Base-by-base conservation (phyloP, 2,888 invertebrate species). In the Nesidiocoris tenuis region DNA sequence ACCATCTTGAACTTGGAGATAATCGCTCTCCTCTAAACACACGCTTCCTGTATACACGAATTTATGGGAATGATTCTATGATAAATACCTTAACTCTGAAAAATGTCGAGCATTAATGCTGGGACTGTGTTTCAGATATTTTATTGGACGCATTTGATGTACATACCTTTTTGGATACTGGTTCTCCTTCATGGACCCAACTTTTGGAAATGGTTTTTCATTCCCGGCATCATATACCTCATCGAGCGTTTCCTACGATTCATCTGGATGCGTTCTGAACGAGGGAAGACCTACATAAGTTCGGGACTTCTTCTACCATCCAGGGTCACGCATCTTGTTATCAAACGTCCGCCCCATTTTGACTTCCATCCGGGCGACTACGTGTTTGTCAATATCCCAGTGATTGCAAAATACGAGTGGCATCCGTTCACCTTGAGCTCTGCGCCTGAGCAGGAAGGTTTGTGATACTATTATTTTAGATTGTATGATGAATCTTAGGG, bases 351-450 rank as follows among this genome's bases (percentile, higher is more conserved):
- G 0, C 85, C 89, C 0, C 90, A 92, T 82, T 95, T 97, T 82
- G 89, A 91, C 82, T 97, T 93, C 84, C 91, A 91, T 82, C 94
- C 97, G 0, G 97, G 97, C 0, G 97, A 97, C 85, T 97, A 96
- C 83, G 90, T 96, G 55, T 97, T 95, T 82, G 91, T 96, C 0
- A 94, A 95, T 82, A 91, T 98, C 71, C 97, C 97, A 0, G 90
- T 90, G 3, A 95, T 97, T 77, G 96, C 97, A 0, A 89, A 90
- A 76, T 94, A 94, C 82, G 97, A 98, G 84, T 97, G 96, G 96
- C 97, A 97, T 87, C 96, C 97, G 0, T 96, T 98, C 82, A 97
- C 97, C 0, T 92, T 97, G 79, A 96, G 96, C 85, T 95, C 95
- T 81, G 95, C 96, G 5, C 97, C 97, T 0, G 96, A 97, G 83